phyloP scores from a whole-genome alignment of 2,797 vertebrate species.

The Echeneis naucrates region DNA sequence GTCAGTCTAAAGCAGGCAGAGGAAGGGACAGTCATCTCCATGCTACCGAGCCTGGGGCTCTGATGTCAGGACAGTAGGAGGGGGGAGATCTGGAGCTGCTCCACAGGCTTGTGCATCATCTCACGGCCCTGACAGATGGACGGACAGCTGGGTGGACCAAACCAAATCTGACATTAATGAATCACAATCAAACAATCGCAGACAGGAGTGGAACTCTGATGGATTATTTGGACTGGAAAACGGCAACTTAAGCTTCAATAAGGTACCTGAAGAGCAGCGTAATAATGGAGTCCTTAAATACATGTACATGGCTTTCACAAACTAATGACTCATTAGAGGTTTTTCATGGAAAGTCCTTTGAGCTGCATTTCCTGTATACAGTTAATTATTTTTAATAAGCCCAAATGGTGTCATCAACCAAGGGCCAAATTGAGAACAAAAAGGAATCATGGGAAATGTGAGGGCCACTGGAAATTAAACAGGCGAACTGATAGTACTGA shows the following conservation, averaged over 20 bases:
- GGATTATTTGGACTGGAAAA: constrained; percentile 36
- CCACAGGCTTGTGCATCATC: constrained; percentile 60
- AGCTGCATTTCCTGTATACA: no score
- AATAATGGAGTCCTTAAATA: not conserved
- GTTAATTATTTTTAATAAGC: no score
- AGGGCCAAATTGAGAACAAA: not conserved
- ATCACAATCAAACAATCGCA: constrained; percentile 79
- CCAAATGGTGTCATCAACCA: not conserved
- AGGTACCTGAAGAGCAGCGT: constrained; percentile 3
- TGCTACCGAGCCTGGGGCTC: constrained; percentile 5
- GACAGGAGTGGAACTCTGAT: constrained; percentile 49
- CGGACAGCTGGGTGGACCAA: constrained; percentile 75
- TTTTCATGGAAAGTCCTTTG: no score
- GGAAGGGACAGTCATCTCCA: constrained; percentile 30
- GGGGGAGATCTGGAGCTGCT: constrained; percentile 33
- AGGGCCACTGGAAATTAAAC: not conserved
- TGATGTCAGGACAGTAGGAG: constrained; percentile 26
- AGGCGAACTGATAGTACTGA: not conserved
- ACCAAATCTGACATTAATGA: constrained; percentile 77
- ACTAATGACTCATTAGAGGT: not conserved
- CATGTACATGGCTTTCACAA: not conserved
- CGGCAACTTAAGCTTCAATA: not conserved
- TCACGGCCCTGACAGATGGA: constrained; percentile 78
- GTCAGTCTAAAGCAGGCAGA: not conserved
- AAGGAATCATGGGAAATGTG: not conserved